Evolutionary conservation across 2,888 invertebrate species (phyloP), one percentile per base, ranked within the genome.

Genomic region (Drosophila helvetica): DNA sequence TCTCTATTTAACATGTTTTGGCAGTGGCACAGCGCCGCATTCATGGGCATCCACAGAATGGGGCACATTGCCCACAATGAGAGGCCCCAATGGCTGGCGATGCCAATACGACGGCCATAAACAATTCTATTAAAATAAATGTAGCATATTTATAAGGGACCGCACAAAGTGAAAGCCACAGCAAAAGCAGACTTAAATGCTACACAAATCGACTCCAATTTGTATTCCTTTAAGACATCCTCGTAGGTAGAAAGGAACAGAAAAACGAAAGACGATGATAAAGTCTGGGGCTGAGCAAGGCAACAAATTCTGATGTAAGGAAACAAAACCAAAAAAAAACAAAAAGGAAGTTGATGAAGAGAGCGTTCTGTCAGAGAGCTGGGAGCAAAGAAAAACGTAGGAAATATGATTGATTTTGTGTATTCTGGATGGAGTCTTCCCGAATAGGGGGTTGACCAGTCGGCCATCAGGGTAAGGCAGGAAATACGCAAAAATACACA

Each of bases 341-440:
- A 30, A 48, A 53, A 47, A 15, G 9, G 3, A 57, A 33, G 38
- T 38, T 38, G 38, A 38, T 38, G 38, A 38, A n/a, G 33, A 19
- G 38, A 52, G 64, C 22, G 38, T 9, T n/a, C 22, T n/a, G 47
- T 46, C 25, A 25, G 65, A 38, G 38, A 38, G 38, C 38, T 38
- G 10, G 4, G 38, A 38, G n/a, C 38, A n/a, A 2, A 7, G 38
- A 38, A 38, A 38, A 38, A 38, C 2, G n/a, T n/a, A 17, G 27
- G 45, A 62, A 79, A 68, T 77, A 85, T 90, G 90, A 90, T 90
- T 90, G 88, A 90, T 90, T 90, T 90, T 75, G 80, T 74, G 71
- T 74, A 74, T 79, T 89, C 79, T 80, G 79, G 73, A 66, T 46
- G 59, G 50, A 51, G 52, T 42, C 25, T 1, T 25, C 7, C 51